Base-by-base conservation (phyloP, 2,888 invertebrate genomes). In the Heliconius aoede region DNA sequence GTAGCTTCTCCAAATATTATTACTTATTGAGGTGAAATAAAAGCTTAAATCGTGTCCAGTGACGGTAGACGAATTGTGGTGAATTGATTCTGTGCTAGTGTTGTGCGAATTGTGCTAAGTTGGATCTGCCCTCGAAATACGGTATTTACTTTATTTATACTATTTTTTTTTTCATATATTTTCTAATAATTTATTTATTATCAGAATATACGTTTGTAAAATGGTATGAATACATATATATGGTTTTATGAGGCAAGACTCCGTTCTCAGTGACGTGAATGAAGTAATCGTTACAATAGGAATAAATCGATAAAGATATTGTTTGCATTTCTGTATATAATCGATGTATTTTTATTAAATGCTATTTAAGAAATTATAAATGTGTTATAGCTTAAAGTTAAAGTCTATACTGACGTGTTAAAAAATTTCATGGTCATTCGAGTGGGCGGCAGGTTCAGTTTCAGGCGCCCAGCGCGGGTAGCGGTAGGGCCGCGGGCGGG, bases 361-460 rank as follows among this genome's bases (percentile, higher is more conserved):
- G n/a, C 18, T 15, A 1, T 40, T 40, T 15, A 69, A 69, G 15
- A n/a, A n/a, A 32, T 1, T n/a, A n/a, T 11, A n/a, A n/a, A 55
- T 28, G 55, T 55, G 13, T 24, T n/a, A 24, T 24, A 30, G 30
- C 32, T 30, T 11, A 24, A 55, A 32, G 30, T 1, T 30, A 74
- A 62, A 72, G 32, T 60, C 62, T n/a, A 62, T 62, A 72, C 36
- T 76, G 76, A 80, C 78, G 79, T 81, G 68, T 80, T 79, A 76
- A 80, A 80, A 80, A 72, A 83, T 85, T 87, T 86, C 85, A 86
- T 87, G 85, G 86, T 84, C 86, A 85, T 82, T 81, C 72, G 85
- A 86, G 91, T 91, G 88, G 92, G 92, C 85, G 90, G 89, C 79
- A 83, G 86, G 87, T 88, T 85, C 85, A 85, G 85, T 89, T 89